phyloP scores from a whole-genome alignment of 2,888 invertebrate species.

The Mactromeris polynyma region DNA sequence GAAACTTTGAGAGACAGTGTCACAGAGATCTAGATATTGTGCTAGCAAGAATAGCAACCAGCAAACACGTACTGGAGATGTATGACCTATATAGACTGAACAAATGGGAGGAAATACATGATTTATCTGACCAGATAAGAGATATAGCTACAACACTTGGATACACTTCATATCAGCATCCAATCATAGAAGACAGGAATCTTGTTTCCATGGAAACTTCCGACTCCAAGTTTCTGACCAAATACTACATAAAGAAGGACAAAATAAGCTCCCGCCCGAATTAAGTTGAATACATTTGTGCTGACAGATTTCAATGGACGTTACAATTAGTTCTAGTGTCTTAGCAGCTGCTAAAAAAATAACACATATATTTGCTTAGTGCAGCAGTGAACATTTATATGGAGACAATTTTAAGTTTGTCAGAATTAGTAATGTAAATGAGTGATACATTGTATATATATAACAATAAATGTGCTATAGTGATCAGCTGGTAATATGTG shows the following conservation, averaged over 20 bases:
- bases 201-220: neutral
- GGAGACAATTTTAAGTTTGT: too few species aligned
- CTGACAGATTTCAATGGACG: neutral
- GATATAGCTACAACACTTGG: neutral
- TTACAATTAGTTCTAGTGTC: neutral
- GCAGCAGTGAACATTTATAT: neutral
- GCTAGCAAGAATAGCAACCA: constrained; percentile 21
- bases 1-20: neutral
- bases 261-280: neutral
- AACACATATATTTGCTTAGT: neutral
- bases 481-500: too few species aligned
- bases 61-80: constrained; percentile 38
- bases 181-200: neutral
- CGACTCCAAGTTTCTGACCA: neutral
- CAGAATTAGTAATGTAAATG: too few species aligned
- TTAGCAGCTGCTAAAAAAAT: neutral
- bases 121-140: neutral
- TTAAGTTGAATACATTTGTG: neutral
- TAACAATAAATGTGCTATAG: too few species aligned
- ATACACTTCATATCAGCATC: neutral
- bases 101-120: constrained; percentile 27
- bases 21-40: neutral
- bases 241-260: neutral
- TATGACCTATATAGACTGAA: constrained; percentile 39
- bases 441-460: too few species aligned